Percentiles rank a stretch among this genome's conserved stretches.
Conservation (phyloP, 2,888 invertebrate genomes). For the Ceratothoa steindachneri region DNA sequence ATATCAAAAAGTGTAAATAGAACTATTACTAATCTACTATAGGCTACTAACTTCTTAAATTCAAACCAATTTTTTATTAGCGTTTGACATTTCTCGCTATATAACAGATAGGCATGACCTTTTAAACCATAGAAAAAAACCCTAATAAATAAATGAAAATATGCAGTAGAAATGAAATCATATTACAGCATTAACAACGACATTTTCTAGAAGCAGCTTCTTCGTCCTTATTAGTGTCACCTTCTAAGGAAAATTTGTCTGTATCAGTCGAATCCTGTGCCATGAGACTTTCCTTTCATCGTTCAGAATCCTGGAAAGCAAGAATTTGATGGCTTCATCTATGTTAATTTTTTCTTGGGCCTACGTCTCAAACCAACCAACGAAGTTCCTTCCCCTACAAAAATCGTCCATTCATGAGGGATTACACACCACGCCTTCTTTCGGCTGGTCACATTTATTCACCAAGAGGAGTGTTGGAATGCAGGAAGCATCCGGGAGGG, state of each 20-base stretch:
- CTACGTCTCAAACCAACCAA: slow-evolving; percentile 93
- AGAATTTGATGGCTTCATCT: slow-evolving; percentile 84
- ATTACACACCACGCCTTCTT: slow-evolving; percentile 79
- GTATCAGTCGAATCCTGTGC: slow-evolving; percentile 29
- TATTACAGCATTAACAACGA: neutral
- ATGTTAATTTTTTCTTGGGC: slow-evolving; percentile 95
- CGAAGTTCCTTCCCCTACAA: slow-evolving; percentile 85
- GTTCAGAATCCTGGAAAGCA: slow-evolving; percentile 69
- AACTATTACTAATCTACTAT: too few species aligned
- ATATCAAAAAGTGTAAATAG: too few species aligned
- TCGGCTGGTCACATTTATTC: slow-evolving; percentile 93
- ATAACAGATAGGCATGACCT: too few species aligned
- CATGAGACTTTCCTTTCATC: slow-evolving; percentile 42
- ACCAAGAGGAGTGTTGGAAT: slow-evolving; percentile 94
- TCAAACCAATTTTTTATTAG: too few species aligned
- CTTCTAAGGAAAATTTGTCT: slow-evolving; percentile 40
- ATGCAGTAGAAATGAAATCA: too few species aligned
- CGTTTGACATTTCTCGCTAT: too few species aligned
- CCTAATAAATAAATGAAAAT: too few species aligned
- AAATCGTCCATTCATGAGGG: slow-evolving; percentile 85
- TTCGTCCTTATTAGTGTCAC: neutral
- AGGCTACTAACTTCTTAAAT: too few species aligned
- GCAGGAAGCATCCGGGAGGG: slow-evolving; percentile 83
- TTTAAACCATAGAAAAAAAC: too few species aligned
- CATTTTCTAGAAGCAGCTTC: neutral